A percentile compares a stretch with the other conserved stretches of the same genome.
Evolutionary conservation across 2,113 vertebrate species (phyloP).

Genomic region (Sardina pilchardus): DNA sequence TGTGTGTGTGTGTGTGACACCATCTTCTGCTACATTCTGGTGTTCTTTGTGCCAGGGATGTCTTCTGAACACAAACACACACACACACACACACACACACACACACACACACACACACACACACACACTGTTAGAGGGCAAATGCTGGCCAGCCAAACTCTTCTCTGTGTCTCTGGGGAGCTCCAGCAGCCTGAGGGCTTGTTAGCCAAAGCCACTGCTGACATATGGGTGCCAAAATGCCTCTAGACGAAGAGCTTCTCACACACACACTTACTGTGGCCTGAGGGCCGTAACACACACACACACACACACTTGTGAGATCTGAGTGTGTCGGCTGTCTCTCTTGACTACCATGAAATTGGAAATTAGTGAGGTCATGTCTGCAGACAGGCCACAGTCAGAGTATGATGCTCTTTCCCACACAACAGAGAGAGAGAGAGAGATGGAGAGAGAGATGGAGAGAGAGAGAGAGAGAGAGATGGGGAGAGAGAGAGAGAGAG

Average conservation of each 20-base stretch:
- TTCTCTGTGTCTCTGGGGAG: too few species aligned
- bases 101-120: slow-evolving; percentile 30
- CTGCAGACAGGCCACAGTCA: slow-evolving; percentile 55
- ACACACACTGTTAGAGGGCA: neutral
- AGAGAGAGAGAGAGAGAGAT: neutral
- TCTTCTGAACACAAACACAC: too few species aligned
- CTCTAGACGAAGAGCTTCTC: slow-evolving; percentile 32
- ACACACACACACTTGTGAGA: slow-evolving; percentile 30
- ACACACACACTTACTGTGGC: slow-evolving; percentile 24
- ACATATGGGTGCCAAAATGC: slow-evolving; percentile 47
- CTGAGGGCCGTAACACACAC: slow-evolving; percentile 7
- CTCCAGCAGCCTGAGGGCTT: slow-evolving; percentile 43
- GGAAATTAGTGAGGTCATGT: slow-evolving; percentile 51
- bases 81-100: too few species aligned
- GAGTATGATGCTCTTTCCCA: slow-evolving; percentile 42
- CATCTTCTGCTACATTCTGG: too few species aligned
- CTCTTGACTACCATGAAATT: slow-evolving; percentile 58
- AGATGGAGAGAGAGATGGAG: neutral
- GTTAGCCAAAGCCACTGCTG: slow-evolving; percentile 48
- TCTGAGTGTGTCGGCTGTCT: slow-evolving; percentile 37
- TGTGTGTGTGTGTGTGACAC: neutral
- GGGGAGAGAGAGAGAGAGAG: neutral
- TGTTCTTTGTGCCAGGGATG: too few species aligned
- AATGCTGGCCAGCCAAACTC: too few species aligned
- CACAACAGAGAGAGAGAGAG: neutral